A percentile compares a stretch with the other conserved stretches of the same genome.
Evolutionary conservation across 2,888 invertebrate species (phyloP).

Genomic region (Coelinius sp.): DNA sequence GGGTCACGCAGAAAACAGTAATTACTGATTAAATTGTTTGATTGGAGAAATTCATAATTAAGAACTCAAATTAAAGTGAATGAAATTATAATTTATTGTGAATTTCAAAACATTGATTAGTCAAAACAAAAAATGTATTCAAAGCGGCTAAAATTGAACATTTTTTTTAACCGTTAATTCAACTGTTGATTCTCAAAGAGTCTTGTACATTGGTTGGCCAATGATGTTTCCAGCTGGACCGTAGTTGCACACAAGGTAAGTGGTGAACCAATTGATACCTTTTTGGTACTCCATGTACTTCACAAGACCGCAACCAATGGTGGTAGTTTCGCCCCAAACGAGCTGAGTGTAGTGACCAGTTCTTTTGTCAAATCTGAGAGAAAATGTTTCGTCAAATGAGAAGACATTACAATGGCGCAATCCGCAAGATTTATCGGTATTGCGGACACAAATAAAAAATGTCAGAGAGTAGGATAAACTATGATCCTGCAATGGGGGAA

Average conservation of each 20-base stretch:
- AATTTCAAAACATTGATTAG: too few species aligned
- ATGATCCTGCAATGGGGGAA: not conserved
- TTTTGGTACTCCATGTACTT: conserved; percentile 62
- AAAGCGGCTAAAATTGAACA: too few species aligned
- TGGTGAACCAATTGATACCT: conserved; percentile 49
- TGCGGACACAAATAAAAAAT: too few species aligned
- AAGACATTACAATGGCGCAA: too few species aligned
- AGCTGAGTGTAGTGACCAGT: not conserved
- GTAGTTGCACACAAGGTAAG: conserved; percentile 70
- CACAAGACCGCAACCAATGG: conserved; percentile 71
- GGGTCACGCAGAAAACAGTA: too few species aligned
- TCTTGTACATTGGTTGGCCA: conserved; percentile 61
- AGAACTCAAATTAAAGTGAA: too few species aligned
- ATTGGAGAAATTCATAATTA: too few species aligned
- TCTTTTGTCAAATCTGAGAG: conserved; percentile 44
- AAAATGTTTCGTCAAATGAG: not conserved
- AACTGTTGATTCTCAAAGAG: not conserved
- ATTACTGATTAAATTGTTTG: too few species aligned
- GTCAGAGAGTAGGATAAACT: not conserved
- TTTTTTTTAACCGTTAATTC: too few species aligned
- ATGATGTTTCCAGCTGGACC: conserved; percentile 67
- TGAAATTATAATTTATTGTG: too few species aligned
- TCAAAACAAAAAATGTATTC: too few species aligned
- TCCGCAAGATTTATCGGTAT: too few species aligned
- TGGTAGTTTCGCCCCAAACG: conserved; percentile 67